Evolutionary conservation across 2,888 invertebrate genomes (phyloP), one percentile per base, ranked within the genome.

Genomic region (Acrocera orbiculus): DNA sequence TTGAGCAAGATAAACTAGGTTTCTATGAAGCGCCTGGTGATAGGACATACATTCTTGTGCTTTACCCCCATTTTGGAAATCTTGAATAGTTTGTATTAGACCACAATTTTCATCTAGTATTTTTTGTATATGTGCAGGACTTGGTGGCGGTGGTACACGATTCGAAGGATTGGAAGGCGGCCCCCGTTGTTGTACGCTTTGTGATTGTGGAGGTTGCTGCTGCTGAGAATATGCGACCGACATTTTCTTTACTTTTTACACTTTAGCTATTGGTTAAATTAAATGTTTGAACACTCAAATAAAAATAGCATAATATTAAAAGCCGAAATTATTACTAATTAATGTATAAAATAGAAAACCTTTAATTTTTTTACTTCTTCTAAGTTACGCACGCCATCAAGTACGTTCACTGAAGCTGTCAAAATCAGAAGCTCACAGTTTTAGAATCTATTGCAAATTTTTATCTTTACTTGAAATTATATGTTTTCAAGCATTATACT

Each of bases 31-130:
- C 41, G 86, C 74, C 60, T 92, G 86, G 56, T 95, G 93, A 58
- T 87, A 89, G 65, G 87, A 87, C 56, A 86, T 72, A 53, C 87
- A 87, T 65, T 95, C 93, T 61, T 83, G 77, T 14, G 79, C 67
- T 58, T 92, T 92, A 39, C 93, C 95, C 66, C 90, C 90, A 44
- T 76, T 82, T 63, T 96, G 95, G 62, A 80, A 93, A 47, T 96
- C 95, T 58, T 90, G 85, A 52, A 96, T 93, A 7, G 89, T 87
- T 65, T 93, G 89, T 49, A 96, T 95, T 27, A 96, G 68, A 56
- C 92, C 89, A 47, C 85, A 85, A 60, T 96, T 96, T 63, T 96
- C 96, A 64, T 96, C 95, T 39, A 96, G 67, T 74, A 96, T 80
- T 72, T 93, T 87, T 58, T 89, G 87, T 49, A 89, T 82, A 61